These are phyloP conservation scores for Eurytoma californica DNA, from an alignment of 2,888 invertebrate genomes.

Conservation along the genomic window DNA sequence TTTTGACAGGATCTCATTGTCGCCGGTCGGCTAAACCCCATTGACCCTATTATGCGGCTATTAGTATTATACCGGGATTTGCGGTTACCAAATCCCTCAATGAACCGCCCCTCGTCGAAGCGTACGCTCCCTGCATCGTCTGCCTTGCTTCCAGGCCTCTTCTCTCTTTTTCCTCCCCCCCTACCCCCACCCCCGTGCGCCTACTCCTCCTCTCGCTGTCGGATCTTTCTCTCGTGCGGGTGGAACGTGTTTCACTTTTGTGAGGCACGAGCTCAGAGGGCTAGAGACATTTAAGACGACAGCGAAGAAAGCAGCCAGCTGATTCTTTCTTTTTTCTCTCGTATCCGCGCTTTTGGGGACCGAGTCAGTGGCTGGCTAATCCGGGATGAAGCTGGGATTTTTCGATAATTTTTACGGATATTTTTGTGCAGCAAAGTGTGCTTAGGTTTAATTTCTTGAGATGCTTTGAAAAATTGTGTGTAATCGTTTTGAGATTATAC, in stretches of 20 bases:
- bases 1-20: constrained; percentile 75
- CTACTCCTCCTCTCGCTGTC: background rate
- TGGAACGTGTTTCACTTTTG: constrained; percentile 4
- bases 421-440: background rate
- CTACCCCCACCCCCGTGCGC: background rate
- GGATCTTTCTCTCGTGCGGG: no score
- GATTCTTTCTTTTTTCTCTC: constrained; percentile 5
- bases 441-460: constrained; percentile 16
- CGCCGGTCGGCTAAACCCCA: constrained; percentile 71
- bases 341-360: constrained; percentile 53
- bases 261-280: background rate
- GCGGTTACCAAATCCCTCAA: constrained; percentile 62
- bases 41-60: constrained; percentile 75
- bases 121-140: constrained; percentile 57
- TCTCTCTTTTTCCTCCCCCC: background rate
- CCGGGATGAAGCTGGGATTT: constrained; percentile 39
- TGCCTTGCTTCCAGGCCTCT: constrained; percentile 12
- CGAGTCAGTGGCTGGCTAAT: constrained; percentile 39
- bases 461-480: background rate
- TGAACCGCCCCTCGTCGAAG: constrained; percentile 15
- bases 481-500: no score
- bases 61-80: constrained; percentile 75
- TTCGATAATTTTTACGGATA: constrained; percentile 21
- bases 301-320: background rate
- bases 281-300: background rate